These are phyloP conservation scores for Ernsta delagoae DNA, from an alignment of 2,888 invertebrate genomes.

Conservation along the genomic window DNA sequence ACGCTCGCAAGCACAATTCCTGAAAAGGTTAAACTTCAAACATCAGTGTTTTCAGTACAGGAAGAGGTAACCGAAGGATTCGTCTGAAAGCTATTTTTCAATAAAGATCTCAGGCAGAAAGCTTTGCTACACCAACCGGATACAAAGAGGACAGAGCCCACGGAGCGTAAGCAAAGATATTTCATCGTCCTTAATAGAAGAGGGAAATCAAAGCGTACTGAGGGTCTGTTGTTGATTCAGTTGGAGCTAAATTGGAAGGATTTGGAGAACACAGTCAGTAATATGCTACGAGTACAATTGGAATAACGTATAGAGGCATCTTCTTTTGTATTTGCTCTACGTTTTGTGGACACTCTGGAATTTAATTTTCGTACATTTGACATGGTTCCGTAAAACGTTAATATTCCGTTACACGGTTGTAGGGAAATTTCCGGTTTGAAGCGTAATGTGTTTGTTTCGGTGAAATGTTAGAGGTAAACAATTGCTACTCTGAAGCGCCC, in stretches of 20 bases:
- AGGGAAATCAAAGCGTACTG: neutral
- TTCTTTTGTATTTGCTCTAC: no score
- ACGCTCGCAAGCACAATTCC: constrained; percentile 2
- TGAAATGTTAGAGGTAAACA: no score
- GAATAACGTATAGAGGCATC: no score
- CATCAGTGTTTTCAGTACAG: neutral
- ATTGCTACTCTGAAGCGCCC: no score
- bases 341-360: constrained; percentile 38
- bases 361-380: constrained; percentile 43
- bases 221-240: neutral
- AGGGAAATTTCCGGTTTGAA: no score
- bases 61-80: neutral
- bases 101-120: constrained; percentile 30
- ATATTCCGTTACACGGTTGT: constrained; percentile 8
- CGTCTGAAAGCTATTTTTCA: constrained; percentile 39
- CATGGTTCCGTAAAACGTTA: constrained; percentile 17
- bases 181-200: neutral
- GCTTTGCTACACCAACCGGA: constrained; percentile 15
- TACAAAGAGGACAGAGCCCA: constrained; percentile 1
- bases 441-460: no score
- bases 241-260: no score
- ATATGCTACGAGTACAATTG: no score
- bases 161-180: neutral
- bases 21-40: constrained; percentile 11
- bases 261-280: no score